phyloP scores from a whole-genome alignment of 2,113 vertebrate species.

The Phyllopteryx taeniolatus region DNA sequence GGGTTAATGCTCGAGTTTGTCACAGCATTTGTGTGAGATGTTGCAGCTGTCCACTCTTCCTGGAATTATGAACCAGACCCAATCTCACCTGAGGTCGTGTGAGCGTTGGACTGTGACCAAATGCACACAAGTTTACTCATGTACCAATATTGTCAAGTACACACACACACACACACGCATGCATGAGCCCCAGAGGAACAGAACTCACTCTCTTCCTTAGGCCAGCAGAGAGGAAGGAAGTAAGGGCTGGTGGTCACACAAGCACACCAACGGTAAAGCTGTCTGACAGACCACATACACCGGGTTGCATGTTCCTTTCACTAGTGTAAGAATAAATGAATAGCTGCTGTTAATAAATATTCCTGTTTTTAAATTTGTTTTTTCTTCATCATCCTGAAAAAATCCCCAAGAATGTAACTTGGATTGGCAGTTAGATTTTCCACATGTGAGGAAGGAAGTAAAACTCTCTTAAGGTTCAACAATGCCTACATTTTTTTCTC shows the following conservation, averaged over 20 bases:
- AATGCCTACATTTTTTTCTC: too few species aligned
- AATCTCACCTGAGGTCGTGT: constrained; percentile 63
- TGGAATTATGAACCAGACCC: constrained; percentile 67
- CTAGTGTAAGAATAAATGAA: neutral
- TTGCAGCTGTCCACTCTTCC: constrained; percentile 67
- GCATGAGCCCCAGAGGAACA: constrained; percentile 50
- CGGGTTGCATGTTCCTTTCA: constrained; percentile 27
- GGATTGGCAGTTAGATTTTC: neutral
- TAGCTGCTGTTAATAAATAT: neutral
- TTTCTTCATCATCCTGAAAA: neutral
- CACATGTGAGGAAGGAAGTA: too few species aligned
- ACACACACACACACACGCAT: constrained; percentile 13
- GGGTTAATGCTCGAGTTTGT: constrained; percentile 13
- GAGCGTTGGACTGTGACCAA: constrained; percentile 54
- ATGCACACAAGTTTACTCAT: constrained; percentile 28
- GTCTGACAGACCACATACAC: constrained; percentile 36
- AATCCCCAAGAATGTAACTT: neutral
- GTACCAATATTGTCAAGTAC: constrained; percentile 8
- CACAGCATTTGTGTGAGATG: constrained; percentile 50
- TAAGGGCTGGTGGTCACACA: constrained; percentile 66
- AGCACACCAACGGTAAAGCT: constrained; percentile 48
- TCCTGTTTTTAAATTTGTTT: neutral
- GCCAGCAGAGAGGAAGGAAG: constrained; percentile 70
- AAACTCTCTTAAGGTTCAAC: too few species aligned
- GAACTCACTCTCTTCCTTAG: constrained; percentile 64